Evolutionary conservation across 2,888 invertebrate genomes (phyloP).

Genomic region (Julus scanicus): DNA sequence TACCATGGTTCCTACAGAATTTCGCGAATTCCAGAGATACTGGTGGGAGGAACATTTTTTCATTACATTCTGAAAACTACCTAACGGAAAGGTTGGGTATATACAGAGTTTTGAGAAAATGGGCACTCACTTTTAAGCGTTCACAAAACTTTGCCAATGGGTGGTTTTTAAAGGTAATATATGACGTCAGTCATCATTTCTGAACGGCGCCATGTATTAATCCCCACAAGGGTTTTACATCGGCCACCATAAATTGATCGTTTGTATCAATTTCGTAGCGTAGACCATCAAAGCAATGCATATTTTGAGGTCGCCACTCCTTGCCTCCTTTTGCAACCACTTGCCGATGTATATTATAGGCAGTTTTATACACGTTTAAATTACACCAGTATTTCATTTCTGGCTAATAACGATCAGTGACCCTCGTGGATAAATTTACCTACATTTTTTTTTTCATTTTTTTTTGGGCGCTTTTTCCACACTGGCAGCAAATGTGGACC

Average conservation of each 20-base stretch:
- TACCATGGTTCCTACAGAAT: neutral
- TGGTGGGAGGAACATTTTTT: neutral
- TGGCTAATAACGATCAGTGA: constrained; percentile 47
- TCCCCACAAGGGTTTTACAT: constrained; percentile 30
- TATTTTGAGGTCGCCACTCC: constrained; percentile 47
- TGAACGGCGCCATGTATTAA: neutral
- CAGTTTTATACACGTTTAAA: constrained; percentile 47
- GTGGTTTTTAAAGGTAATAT: neutral
- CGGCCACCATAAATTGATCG: constrained; percentile 7
- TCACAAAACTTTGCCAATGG: neutral
- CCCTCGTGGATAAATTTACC: constrained; percentile 29
- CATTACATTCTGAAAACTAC: neutral
- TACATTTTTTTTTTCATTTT: constrained; percentile 7
- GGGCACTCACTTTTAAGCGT: neutral
- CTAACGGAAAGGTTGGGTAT: no score
- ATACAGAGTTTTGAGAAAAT: neutral
- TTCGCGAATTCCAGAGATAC: neutral
- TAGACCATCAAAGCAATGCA: constrained; percentile 26
- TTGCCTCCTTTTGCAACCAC: constrained; percentile 27
- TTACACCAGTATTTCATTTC: constrained; percentile 47
- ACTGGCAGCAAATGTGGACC: neutral
- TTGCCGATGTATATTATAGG: constrained; percentile 30
- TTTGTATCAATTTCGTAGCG: constrained; percentile 43
- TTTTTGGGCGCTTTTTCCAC: neutral
- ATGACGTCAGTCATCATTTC: constrained; percentile 15